phyloP scores from a whole-genome alignment of 2,113 vertebrate species.

The Cygnus buccinator region DNA sequence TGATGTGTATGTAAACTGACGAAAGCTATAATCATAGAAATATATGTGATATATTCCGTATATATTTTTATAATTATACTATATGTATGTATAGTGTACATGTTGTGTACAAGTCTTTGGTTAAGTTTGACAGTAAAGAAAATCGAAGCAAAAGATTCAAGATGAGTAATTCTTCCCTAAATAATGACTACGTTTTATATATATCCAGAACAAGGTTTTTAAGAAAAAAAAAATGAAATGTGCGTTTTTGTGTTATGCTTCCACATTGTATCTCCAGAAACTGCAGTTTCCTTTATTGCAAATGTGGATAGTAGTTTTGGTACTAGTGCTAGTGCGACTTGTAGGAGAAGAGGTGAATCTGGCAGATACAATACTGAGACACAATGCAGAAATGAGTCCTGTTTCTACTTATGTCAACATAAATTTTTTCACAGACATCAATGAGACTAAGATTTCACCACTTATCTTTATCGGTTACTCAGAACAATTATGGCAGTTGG shows the following conservation, averaged over 20 bases:
- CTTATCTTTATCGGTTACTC: constrained; percentile 8
- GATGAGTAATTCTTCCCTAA: background rate
- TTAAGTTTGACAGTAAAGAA: background rate
- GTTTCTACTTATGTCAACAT: constrained; percentile 20
- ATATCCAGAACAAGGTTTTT: background rate
- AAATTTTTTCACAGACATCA: constrained; percentile 1
- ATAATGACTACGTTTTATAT: background rate
- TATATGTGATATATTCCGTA: background rate
- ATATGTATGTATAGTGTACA: background rate
- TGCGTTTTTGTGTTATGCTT: background rate
- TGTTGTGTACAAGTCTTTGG: background rate
- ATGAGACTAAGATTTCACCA: constrained; percentile 25
- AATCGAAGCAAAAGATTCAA: background rate
- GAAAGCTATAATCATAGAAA: background rate
- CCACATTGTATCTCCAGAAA: background rate
- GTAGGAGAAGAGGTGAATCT: background rate
- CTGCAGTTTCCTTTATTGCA: background rate
- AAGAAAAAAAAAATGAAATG: background rate
- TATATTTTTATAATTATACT: background rate
- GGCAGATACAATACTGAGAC: background rate
- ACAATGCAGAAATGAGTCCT: background rate
- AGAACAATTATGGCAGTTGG: background rate
- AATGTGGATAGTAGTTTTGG: background rate
- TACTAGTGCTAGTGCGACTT: background rate
- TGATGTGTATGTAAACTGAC: background rate